Conservation (phyloP, 2,888 invertebrate genomes). For the Sinelater perroti region DNA sequence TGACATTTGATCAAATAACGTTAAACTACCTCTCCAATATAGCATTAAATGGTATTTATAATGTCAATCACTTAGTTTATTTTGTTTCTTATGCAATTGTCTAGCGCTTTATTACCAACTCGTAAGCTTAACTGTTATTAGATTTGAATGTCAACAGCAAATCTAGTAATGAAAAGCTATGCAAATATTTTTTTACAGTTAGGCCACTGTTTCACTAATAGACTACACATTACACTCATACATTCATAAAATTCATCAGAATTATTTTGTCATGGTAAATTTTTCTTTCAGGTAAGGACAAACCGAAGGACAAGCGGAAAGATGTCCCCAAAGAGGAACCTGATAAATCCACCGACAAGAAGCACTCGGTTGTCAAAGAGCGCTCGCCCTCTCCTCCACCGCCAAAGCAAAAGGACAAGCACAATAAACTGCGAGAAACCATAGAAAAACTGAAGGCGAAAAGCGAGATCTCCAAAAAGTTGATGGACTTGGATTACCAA, state of each 20-base stretch:
- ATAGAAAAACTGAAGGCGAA: slow-evolving; percentile 73
- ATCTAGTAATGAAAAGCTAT: no score
- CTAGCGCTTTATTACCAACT: no score
- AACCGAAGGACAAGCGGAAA: slow-evolving; percentile 50
- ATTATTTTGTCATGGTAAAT: background rate
- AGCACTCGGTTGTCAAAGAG: slow-evolving; percentile 18
- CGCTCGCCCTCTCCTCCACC: slow-evolving; percentile 19
- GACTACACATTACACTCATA: background rate
- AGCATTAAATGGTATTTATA: no score
- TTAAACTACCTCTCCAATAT: no score
- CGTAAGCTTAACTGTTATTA: no score
- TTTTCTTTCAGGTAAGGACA: slow-evolving; percentile 44
- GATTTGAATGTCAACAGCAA: no score
- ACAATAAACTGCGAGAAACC: slow-evolving; percentile 61
- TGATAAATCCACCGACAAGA: slow-evolving; percentile 12
- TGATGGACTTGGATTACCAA: slow-evolving; percentile 48
- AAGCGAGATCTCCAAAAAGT: slow-evolving; percentile 65
- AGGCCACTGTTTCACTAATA: background rate
- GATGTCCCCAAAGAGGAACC: slow-evolving; percentile 48
- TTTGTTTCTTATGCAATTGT: no score
- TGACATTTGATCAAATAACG: no score
- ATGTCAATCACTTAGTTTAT: no score
- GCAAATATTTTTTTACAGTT: background rate
- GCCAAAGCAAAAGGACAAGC: slow-evolving; percentile 51
- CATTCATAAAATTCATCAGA: background rate